phyloP scores from a whole-genome alignment of 2,888 invertebrate species.

The Aphodius granarius region DNA sequence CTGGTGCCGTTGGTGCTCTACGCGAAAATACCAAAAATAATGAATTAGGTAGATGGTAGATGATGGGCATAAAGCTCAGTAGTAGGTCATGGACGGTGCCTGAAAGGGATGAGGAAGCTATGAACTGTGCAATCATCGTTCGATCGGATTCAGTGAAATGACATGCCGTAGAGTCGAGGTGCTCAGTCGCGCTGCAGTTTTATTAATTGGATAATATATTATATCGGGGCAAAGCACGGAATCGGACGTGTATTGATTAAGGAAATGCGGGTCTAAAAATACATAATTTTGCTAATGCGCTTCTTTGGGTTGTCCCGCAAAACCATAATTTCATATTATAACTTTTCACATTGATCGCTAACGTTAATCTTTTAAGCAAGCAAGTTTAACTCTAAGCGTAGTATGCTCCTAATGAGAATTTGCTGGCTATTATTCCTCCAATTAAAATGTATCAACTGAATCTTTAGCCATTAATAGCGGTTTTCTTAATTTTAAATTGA shows the following conservation, averaged over 20 bases:
- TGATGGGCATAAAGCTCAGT: not conserved
- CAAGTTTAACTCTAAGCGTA: not conserved
- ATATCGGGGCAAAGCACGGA: constrained; percentile 33
- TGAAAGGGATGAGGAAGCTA: not conserved
- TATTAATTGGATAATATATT: constrained; percentile 20
- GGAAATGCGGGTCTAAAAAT: not conserved
- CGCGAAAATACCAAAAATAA: not conserved
- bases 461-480: no score
- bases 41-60: not conserved
- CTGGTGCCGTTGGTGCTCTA: constrained; percentile 2
- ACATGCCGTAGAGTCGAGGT: not conserved
- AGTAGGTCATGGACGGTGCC: not conserved
- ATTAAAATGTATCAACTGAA: no score
- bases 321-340: not conserved
- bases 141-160: not conserved
- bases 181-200: not conserved
- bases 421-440: no score
- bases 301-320: not conserved
- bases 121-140: not conserved
- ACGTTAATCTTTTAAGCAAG: not conserved
- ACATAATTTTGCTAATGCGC: constrained; percentile 2
- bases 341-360: not conserved
- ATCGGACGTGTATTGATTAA: constrained; percentile 26
- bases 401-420: not conserved
- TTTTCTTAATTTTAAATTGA: no score